Conservation (phyloP, 2,113 vertebrate genomes). For the Pholis gunnellus region DNA sequence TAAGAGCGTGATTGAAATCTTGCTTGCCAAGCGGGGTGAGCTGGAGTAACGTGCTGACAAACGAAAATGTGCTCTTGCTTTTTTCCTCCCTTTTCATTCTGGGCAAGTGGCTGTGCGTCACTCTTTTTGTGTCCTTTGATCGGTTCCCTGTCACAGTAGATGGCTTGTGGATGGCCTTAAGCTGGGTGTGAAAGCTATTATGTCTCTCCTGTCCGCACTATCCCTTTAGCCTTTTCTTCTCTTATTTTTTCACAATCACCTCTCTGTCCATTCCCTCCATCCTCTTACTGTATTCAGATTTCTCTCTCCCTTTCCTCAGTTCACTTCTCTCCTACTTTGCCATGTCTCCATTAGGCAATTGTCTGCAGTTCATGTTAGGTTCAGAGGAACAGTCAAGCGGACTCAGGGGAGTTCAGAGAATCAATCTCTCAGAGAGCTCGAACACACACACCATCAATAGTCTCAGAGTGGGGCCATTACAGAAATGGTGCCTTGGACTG, state of each 20-base stretch:
- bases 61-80: slow-evolving; percentile 49
- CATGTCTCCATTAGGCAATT: slow-evolving; percentile 67
- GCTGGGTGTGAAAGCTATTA: slow-evolving; percentile 48
- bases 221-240: slow-evolving; percentile 18
- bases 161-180: slow-evolving; percentile 52
- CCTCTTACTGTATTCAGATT: slow-evolving; percentile 25
- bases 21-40: slow-evolving; percentile 59
- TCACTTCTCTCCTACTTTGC: slow-evolving; percentile 32
- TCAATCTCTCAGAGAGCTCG: slow-evolving; percentile 62
- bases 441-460: slow-evolving; percentile 47
- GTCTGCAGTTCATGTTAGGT: slow-evolving; percentile 68
- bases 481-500: slow-evolving; percentile 58
- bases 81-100: slow-evolving; percentile 47
- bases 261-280: slow-evolving; percentile 23
- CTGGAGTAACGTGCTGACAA: slow-evolving; percentile 70
- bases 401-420: slow-evolving; percentile 56
- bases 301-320: slow-evolving; percentile 7
- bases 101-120: slow-evolving; percentile 43
- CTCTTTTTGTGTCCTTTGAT: slow-evolving; percentile 64
- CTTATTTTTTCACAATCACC: slow-evolving; percentile 20
- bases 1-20: slow-evolving; percentile 69
- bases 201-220: slow-evolving; percentile 18
- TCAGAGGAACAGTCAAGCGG: slow-evolving; percentile 67
- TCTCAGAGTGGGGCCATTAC: slow-evolving; percentile 55
- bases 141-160: slow-evolving; percentile 48